Conservation (phyloP, 2,888 invertebrate species). For the Rhorus exstirpatorius region DNA sequence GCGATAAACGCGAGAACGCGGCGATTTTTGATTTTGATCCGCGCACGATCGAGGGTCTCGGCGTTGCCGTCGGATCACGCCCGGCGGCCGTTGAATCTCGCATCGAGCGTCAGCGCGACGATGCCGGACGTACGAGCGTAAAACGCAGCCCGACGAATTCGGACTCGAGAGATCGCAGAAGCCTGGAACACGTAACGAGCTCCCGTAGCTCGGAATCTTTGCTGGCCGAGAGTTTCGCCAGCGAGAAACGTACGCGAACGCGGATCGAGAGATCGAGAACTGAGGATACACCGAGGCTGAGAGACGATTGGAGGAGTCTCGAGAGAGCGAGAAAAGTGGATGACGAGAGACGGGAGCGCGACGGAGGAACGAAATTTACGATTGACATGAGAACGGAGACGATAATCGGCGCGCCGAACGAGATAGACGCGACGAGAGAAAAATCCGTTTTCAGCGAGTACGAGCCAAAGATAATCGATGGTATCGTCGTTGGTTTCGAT, state of each 20-base stretch:
- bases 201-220: constrained; percentile 76
- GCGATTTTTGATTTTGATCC: constrained; percentile 83
- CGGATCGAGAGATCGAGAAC: constrained; percentile 73
- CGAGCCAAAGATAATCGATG: constrained; percentile 89
- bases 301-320: constrained; percentile 84
- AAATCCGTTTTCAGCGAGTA: constrained; percentile 88
- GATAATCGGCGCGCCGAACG: constrained; percentile 76
- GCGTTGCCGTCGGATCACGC: constrained; percentile 74
- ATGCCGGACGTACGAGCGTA: constrained; percentile 70
- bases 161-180: constrained; percentile 77
- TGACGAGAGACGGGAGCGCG: constrained; percentile 81
- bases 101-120: constrained; percentile 54
- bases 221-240: too few species aligned
- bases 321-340: constrained; percentile 83
- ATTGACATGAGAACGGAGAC: constrained; percentile 80
- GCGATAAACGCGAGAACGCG: constrained; percentile 77
- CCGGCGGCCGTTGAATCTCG: constrained; percentile 71
- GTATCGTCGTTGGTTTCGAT: constrained; percentile 83
- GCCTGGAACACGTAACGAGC: constrained; percentile 77
- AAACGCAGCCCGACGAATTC: constrained; percentile 74
- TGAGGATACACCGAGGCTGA: constrained; percentile 81
- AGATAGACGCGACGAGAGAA: constrained; percentile 82
- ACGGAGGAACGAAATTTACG: constrained; percentile 78
- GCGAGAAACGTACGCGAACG: too few species aligned
- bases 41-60: constrained; percentile 79